Evolutionary conservation across 2,888 invertebrate species (phyloP), one percentile per base, ranked within the genome.

Genomic region (Zeuzera pyrina): DNA sequence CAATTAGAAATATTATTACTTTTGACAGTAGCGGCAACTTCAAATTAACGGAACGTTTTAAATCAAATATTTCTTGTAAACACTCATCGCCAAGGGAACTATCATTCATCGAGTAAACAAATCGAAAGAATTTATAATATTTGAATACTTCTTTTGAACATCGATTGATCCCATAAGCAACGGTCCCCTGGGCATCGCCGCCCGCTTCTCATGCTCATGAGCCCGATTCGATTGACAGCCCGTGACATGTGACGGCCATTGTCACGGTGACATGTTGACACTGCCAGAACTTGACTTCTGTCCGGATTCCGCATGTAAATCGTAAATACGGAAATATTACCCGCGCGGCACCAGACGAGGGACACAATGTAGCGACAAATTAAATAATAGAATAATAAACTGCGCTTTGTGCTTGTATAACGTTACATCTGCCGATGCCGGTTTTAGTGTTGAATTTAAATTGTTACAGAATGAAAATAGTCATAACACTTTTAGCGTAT

Each of bases 211-310:
- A 77, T 74, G 63, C 60, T 59, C 57, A n/a, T n/a, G n/a, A n/a
- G n/a, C n/a, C n/a, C n/a, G n/a, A n/a, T 48, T 43, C 65, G 67
- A 71, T 70, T 81, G 81, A 79, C 79, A 77, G 73, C 61, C 40
- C 55, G 42, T 69, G 81, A 78, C 76, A 51, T 71, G 69, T 74
- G 78, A 79, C 70, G 73, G 53, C 71, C 57, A 79, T 83, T 83
- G 83, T 83, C 67, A 66, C 38, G 38, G 35, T 77, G 81, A 83
- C 73, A 81, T 78, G 81, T 79, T 81, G 81, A 81, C 83, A 76
- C 55, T 74, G 77, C 66, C 76, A 61, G 54, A 76, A 78, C 72
- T 78, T 78, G 77, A 81, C 81, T 81, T 68, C 78, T 78, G 81
- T 74, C 69, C 67, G 69, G 69, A 69, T 72, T 78, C 72, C 67